phyloP scores from a whole-genome alignment of 2,888 invertebrate genomes.

The Candidula unifasciata region DNA sequence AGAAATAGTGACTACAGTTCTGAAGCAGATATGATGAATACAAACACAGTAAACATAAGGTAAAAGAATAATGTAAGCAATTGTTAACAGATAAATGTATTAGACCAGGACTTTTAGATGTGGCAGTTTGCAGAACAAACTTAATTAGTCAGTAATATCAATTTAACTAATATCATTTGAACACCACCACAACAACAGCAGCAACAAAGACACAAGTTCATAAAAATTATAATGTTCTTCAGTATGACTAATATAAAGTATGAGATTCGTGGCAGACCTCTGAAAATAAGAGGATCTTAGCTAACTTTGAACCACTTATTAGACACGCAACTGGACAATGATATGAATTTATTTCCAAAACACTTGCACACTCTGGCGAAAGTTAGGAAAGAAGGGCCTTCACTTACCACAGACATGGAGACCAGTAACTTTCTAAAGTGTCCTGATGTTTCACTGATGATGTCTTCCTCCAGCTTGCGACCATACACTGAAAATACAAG shows the following conservation, averaged over 20 bases:
- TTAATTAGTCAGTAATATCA: too few species aligned
- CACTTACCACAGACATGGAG: slow-evolving; percentile 70
- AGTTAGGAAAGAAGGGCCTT: background rate
- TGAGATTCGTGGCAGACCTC: too few species aligned
- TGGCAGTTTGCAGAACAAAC: too few species aligned
- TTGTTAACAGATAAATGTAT: background rate
- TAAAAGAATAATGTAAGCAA: background rate
- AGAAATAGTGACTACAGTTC: too few species aligned
- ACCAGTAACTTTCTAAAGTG: slow-evolving; percentile 75
- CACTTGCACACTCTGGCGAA: background rate
- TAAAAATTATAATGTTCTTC: too few species aligned
- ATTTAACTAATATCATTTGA: too few species aligned
- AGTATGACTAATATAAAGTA: too few species aligned
- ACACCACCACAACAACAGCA: too few species aligned
- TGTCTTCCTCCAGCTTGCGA: slow-evolving; percentile 71
- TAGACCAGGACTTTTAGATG: too few species aligned
- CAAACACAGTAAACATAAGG: background rate
- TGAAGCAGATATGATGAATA: too few species aligned
- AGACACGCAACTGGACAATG: background rate
- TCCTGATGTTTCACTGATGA: slow-evolving; percentile 75
- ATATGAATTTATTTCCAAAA: background rate
- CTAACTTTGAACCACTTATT: background rate
- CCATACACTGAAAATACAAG: slow-evolving; percentile 67
- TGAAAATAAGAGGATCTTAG: too few species aligned
- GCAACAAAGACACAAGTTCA: too few species aligned